phyloP scores from a whole-genome alignment of 2,888 invertebrate species.

The Cyclophora albipunctata region DNA sequence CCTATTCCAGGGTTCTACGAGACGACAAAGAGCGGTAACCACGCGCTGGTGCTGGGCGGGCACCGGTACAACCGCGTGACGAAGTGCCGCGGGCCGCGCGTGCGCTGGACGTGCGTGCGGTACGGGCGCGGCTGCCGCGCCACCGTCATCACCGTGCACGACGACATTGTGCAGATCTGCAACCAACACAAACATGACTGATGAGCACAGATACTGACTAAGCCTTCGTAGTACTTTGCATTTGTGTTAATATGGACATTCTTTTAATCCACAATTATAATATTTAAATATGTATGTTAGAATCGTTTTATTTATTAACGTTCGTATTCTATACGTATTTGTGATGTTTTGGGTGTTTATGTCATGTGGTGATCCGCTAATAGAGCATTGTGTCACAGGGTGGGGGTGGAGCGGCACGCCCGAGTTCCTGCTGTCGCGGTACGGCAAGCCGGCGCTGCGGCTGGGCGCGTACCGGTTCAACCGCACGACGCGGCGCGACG shows the following conservation, averaged over 20 bases:
- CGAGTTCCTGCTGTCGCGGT: constrained; percentile 2
- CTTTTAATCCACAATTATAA: too few relatives aligned
- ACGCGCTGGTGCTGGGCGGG: constrained; percentile 27
- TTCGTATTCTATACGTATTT: too few relatives aligned
- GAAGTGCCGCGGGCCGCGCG: constrained; percentile 28
- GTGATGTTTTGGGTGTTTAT: too few relatives aligned
- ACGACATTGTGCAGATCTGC: constrained; percentile 10
- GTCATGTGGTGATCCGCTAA: too few relatives aligned
- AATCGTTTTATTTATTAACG: too few relatives aligned
- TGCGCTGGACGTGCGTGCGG: constrained; percentile 36
- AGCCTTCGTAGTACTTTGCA: too few relatives aligned
- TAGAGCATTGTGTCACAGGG: neutral
- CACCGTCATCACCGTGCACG: constrained; percentile 22
- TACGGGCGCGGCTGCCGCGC: constrained; percentile 30
- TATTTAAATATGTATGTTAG: too few relatives aligned
- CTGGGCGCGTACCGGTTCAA: constrained; percentile 29
- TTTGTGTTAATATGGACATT: too few relatives aligned
- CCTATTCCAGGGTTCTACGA: constrained; percentile 4
- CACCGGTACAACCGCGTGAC: constrained; percentile 32
- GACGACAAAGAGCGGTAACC: constrained; percentile 34
- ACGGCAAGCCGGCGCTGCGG: constrained; percentile 29
- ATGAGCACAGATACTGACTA: constrained; percentile 6
- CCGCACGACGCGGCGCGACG: constrained; percentile 17
- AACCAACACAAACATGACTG: too few relatives aligned
- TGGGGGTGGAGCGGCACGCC: neutral